Percentiles rank a stretch among this genome's conserved stretches.
These are phyloP conservation scores for Rhagoletis zephyria DNA, from an alignment of 1,140 invertebrate genomes.

Conservation along the genomic window DNA sequence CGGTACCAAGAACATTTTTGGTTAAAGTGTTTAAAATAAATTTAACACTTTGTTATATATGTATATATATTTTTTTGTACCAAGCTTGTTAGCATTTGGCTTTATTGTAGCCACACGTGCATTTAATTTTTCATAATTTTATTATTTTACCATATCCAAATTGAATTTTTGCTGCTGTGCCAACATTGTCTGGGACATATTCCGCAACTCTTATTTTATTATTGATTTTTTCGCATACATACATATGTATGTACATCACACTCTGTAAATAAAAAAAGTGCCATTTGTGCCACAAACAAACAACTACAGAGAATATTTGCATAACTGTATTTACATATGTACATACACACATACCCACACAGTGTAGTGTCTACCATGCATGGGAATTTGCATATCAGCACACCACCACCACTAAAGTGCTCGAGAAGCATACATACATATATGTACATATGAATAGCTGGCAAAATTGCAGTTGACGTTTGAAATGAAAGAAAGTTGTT, in stretches of 20 bases:
- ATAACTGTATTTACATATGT: not conserved
- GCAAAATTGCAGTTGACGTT: slow-evolving; percentile 21
- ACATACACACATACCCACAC: not conserved
- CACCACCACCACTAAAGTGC: not conserved
- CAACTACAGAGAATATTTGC: not conserved
- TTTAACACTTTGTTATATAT: no score
- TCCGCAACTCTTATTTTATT: not conserved
- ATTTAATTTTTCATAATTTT: no score
- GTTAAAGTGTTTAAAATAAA: no score
- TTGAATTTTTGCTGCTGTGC: not conserved
- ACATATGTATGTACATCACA: no score
- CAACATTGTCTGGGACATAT: not conserved
- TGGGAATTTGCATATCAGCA: slow-evolving; percentile 35
- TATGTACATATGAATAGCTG: not conserved
- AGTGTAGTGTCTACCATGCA: not conserved
- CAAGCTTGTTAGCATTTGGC: no score
- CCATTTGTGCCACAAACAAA: not conserved
- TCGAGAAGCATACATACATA: no score
- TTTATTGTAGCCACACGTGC: not conserved
- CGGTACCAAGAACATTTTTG: no score
- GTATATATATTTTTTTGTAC: no score
- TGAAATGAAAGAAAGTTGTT: slow-evolving; percentile 21
- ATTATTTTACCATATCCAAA: not conserved
- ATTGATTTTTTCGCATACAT: slow-evolving; percentile 19
- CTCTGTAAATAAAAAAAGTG: not conserved